A percentile compares a stretch with the other conserved stretches of the same genome.
Evolutionary conservation across 2,113 vertebrate species (phyloP).

Genomic region (Aspiorhynchus laticeps): DNA sequence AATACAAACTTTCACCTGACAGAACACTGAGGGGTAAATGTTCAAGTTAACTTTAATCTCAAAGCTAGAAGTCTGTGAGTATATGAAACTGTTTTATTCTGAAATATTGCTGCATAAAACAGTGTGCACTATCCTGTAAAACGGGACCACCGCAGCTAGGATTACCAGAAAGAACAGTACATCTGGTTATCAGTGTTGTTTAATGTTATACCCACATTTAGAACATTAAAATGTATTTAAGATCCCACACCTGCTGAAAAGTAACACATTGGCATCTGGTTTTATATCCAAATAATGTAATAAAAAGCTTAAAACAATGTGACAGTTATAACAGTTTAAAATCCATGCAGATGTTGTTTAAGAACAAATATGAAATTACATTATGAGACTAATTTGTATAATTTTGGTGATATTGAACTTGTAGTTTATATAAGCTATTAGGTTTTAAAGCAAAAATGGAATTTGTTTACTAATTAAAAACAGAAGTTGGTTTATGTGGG

Average conservation of each 20-base stretch:
- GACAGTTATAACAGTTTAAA: constrained; percentile 51
- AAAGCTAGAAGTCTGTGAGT: background rate
- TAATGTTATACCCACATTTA: background rate
- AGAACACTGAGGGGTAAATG: background rate
- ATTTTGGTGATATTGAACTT: constrained; percentile 13
- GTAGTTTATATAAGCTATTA: constrained; percentile 29
- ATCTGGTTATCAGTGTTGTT: background rate
- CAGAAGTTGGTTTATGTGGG: constrained; percentile 29
- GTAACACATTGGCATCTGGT: constrained; percentile 23
- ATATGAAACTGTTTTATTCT: background rate
- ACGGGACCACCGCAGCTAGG: background rate
- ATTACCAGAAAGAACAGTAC: background rate
- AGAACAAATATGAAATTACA: background rate
- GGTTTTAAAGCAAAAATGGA: constrained; percentile 46
- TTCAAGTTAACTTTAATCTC: background rate
- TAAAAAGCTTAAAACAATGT: constrained; percentile 43
- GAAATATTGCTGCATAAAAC: constrained; percentile 9
- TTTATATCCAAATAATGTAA: constrained; percentile 28
- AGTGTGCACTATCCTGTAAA: background rate
- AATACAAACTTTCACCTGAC: background rate
- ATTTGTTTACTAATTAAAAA: constrained; percentile 62
- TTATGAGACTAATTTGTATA: constrained; percentile 23
- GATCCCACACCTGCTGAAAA: background rate
- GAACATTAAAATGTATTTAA: background rate
- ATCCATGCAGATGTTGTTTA: background rate